Evolutionary conservation across 2,888 invertebrate species (phyloP).

Genomic region (Digitonthophagus gazella): DNA sequence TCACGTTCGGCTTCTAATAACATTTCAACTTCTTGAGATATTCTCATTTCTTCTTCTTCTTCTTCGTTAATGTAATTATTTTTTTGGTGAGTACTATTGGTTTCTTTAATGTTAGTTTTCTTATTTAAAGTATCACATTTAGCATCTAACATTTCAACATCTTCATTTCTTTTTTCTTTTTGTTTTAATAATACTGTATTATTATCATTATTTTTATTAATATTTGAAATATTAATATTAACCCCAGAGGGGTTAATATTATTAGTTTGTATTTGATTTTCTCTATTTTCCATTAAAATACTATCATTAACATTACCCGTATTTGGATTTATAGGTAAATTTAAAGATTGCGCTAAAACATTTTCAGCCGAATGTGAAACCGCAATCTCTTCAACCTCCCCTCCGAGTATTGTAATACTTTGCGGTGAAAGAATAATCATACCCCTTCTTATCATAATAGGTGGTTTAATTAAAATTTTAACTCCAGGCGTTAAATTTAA

Average conservation of each 20-base stretch:
- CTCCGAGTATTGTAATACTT: conserved; percentile 65
- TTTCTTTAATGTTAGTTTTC: not conserved
- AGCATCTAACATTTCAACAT: no score
- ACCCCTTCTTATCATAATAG: conserved; percentile 68
- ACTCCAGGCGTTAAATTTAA: conserved; percentile 61
- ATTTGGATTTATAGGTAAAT: conserved; percentile 54
- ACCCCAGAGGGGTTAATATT: not conserved
- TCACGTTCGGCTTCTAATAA: conserved; percentile 38
- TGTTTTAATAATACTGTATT: no score
- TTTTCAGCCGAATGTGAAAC: conserved; percentile 61
- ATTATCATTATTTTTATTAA: no score
- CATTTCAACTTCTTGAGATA: conserved; percentile 38
- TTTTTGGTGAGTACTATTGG: no score
- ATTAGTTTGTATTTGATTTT: not conserved
- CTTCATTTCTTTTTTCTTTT: no score
- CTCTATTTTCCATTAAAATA: no score
- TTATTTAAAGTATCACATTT: no score
- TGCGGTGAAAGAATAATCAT: conserved; percentile 63
- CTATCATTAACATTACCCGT: conserved; percentile 43
- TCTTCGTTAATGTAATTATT: not conserved
- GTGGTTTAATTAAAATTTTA: conserved; percentile 67
- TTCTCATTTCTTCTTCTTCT: conserved; percentile 33
- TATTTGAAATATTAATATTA: no score
- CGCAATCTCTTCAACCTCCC: conserved; percentile 66
- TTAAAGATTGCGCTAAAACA: conserved; percentile 59